Evolutionary conservation across 2,797 vertebrate genomes (phyloP).

Genomic region (Myiotriccus ornatus): DNA sequence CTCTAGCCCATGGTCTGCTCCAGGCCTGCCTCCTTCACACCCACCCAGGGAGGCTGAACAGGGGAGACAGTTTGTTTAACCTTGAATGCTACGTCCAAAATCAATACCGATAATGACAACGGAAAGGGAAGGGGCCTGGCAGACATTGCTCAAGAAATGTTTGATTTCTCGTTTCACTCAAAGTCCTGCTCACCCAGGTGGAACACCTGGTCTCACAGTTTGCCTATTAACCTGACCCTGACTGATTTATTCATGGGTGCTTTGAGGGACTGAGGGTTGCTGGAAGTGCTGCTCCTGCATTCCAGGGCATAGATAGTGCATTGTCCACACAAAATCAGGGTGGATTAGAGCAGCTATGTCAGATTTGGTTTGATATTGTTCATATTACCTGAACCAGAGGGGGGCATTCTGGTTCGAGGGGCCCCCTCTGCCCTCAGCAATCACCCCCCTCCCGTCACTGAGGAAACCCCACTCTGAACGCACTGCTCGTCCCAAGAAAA

Average conservation of each 20-base stretch:
- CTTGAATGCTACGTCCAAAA: not conserved
- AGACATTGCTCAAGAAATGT: conserved; percentile 12
- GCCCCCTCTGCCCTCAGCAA: not conserved
- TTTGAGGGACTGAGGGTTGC: not conserved
- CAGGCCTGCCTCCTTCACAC: not conserved
- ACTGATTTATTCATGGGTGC: not conserved
- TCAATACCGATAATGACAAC: not conserved
- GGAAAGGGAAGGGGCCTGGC: not conserved
- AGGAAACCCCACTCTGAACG: not conserved
- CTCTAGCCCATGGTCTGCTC: not conserved
- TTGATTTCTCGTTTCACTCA: conserved; percentile 25
- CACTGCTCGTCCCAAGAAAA: not conserved
- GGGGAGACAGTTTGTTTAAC: not conserved
- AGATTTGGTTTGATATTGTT: not conserved
- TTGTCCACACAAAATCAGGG: not conserved
- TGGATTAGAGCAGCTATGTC: not conserved
- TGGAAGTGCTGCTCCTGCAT: not conserved
- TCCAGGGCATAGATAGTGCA: not conserved
- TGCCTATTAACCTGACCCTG: not conserved
- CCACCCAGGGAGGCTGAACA: not conserved
- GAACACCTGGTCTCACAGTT: not conserved
- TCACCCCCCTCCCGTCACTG: not conserved
- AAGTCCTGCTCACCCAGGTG: conserved; percentile 4
- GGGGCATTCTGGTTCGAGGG: not conserved
- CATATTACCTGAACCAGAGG: not conserved